Base-by-base conservation (phyloP, 2,888 invertebrate genomes). In the Serrognathus titanus region DNA sequence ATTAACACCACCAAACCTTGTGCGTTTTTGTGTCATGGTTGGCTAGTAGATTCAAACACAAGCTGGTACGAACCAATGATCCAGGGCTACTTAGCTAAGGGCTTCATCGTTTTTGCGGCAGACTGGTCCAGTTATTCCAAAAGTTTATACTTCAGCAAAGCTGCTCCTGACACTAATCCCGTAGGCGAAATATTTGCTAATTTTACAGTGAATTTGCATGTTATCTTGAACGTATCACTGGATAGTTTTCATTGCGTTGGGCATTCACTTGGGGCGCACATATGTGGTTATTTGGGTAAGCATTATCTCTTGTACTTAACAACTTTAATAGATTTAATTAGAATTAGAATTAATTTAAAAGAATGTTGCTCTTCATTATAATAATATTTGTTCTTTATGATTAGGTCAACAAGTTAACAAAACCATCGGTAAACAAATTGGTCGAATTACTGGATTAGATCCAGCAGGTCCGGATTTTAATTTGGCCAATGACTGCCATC, bases 381-480 rank as follows among this genome's bases (percentile, higher is more conserved):
- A 31, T 31, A 7, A 7, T 7, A 31, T 31, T 31, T 31, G 6
- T 31, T 0, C 1, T 31, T 31, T 31, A 31, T 31, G 24, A 31
- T 31, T 7, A 56, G 57, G 57, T 9, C 48, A 57, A 46, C 20
- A 48, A 11, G 45, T 57, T n/a, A 38, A 43, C 7, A 12, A 10
- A 20, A 20, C 37, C 3, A 49, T 38, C 2, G 53, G 48, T 13
- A 38, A 57, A 52, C 46, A 41, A 16, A 20, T 62, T 43, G 60
- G 48, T 38, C 57, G 59, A 47, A 55, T 60, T 37, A 60, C 62
- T 39, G 62, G 60, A 41, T 36, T 62, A 62, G 89, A 89, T 75
- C 88, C 89, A 0, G 89, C 89, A 0, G 72, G 83, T 20, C 86
- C 86, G 0, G 73, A 80, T 5, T 86, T 85, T 68, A 83, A 66